Conservation (phyloP, 2,113 vertebrate genomes). For the Zosterops japonicus region DNA sequence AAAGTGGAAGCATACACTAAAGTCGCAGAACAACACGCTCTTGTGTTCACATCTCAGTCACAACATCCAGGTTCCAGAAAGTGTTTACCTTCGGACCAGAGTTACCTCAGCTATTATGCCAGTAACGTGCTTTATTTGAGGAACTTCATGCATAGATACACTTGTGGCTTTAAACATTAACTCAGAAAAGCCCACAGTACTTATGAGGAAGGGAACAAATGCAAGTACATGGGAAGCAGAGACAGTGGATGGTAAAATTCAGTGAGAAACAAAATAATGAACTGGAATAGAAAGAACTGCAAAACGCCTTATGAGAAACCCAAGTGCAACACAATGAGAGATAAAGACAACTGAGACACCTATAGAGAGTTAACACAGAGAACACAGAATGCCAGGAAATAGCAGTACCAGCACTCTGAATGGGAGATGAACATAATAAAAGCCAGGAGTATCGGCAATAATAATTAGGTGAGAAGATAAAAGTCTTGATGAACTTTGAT, state of each 20-base stretch:
- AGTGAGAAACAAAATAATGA: neutral
- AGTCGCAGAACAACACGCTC: neutral
- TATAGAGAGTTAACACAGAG: neutral
- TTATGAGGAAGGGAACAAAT: neutral
- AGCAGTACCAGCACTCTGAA: neutral
- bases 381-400: neutral
- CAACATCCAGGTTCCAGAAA: neutral
- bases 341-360: neutral
- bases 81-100: neutral
- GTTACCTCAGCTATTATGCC: neutral
- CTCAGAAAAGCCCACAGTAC: neutral
- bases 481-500: neutral
- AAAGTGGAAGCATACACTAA: neutral
- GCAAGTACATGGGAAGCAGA: neutral
- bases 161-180: slow-evolving; percentile 31
- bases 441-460: neutral
- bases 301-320: neutral
- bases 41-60: neutral
- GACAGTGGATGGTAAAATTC: neutral
- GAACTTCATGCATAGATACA: neutral
- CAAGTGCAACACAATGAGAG: neutral
- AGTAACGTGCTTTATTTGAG: neutral
- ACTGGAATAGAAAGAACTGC: neutral
- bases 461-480: neutral
- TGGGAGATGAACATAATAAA: neutral